phyloP scores from a whole-genome alignment of 2,797 vertebrate species.

The Smutsia temminckii region DNA sequence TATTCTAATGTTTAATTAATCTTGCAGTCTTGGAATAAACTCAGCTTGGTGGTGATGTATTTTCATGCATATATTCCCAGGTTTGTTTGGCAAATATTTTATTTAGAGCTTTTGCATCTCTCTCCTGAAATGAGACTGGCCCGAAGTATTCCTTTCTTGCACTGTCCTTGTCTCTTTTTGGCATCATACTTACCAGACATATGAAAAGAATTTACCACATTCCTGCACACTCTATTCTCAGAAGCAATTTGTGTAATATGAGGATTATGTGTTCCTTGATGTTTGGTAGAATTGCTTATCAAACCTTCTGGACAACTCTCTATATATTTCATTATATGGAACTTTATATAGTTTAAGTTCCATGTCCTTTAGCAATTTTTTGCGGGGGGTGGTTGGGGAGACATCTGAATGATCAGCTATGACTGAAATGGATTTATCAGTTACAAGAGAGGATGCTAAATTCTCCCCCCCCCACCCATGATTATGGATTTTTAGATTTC shows the following conservation, averaged over 20 bases:
- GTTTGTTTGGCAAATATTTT: background rate
- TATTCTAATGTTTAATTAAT: background rate
- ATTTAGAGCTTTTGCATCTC: constrained; percentile 27
- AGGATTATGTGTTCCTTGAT: constrained; percentile 1
- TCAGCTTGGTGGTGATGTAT: background rate
- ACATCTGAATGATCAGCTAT: background rate
- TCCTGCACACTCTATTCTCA: background rate
- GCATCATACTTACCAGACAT: background rate
- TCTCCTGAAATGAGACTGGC: constrained; percentile 24
- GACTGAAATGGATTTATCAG: background rate
- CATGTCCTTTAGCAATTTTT: background rate
- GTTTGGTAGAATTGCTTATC: background rate
- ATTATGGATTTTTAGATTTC: background rate
- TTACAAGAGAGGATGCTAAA: background rate
- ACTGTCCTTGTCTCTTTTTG: background rate
- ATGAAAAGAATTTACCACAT: background rate
- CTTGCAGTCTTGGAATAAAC: constrained; percentile 4
- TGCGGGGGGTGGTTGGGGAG: too few relatives aligned
- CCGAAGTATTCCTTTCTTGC: background rate
- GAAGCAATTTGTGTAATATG: background rate
- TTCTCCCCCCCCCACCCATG: background rate
- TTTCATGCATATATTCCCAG: background rate
- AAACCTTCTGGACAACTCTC: background rate
- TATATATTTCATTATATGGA: background rate
- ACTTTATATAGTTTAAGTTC: background rate